Evolutionary conservation across 2,888 invertebrate genomes (phyloP).

Genomic region (Drosophila bunnanda): DNA sequence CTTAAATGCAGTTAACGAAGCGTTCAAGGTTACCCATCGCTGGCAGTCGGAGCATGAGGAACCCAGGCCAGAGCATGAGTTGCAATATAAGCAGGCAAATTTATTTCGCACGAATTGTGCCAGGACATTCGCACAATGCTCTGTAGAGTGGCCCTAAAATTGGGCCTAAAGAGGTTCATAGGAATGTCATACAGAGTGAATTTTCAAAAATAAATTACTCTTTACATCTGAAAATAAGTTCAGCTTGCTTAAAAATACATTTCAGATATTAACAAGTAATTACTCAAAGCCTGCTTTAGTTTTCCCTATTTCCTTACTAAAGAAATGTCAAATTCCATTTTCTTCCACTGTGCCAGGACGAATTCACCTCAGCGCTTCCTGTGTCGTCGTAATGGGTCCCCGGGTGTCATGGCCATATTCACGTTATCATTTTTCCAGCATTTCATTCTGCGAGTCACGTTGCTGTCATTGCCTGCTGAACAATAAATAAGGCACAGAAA

Average conservation of each 20-base stretch:
- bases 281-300: neutral
- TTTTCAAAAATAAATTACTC: neutral
- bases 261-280: too few species aligned
- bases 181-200: too few species aligned
- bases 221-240: neutral
- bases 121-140: conserved; percentile 58
- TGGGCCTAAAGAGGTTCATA: neutral
- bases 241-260: too few species aligned
- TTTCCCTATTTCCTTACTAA: too few species aligned
- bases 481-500: conserved; percentile 55
- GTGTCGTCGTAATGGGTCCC: neutral
- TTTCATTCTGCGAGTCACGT: conserved; percentile 72
- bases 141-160: conserved; percentile 29
- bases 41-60: conserved; percentile 23
- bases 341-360: conserved; percentile 14
- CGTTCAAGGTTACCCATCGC: conserved; percentile 67
- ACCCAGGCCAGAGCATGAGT: conserved; percentile 61
- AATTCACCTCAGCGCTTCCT: conserved; percentile 19
- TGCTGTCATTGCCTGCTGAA: conserved; percentile 52
- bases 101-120: conserved; percentile 70
- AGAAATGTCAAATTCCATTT: neutral
- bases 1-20: conserved; percentile 75
- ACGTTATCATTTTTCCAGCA: conserved; percentile 76
- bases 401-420: conserved; percentile 54
- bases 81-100: conserved; percentile 70